These are phyloP conservation scores for Eubucco bourcierii DNA, from an alignment of 2,113 vertebrate species.

Conservation along the genomic window DNA sequence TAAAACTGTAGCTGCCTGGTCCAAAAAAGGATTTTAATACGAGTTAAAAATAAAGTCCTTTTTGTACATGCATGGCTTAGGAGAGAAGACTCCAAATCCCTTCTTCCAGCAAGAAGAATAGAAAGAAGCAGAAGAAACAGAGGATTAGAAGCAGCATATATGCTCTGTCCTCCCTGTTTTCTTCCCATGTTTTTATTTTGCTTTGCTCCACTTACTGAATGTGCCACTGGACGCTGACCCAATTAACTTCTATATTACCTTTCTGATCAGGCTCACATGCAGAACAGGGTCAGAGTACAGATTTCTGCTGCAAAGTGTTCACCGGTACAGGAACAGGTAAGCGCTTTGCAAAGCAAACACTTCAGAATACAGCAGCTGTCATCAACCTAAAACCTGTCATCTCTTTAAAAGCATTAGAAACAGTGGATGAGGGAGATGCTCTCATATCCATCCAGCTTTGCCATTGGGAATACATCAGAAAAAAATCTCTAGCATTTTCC, in stretches of 20 bases:
- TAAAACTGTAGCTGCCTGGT: constrained; percentile 30
- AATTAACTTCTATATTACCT: not conserved
- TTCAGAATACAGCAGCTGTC: not conserved
- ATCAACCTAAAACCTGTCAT: not conserved
- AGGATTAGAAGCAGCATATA: constrained; percentile 43
- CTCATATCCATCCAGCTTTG: not conserved
- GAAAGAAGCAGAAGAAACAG: constrained; percentile 44
- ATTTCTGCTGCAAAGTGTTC: not conserved
- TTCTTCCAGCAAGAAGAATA: constrained; percentile 34
- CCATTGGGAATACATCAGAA: not conserved
- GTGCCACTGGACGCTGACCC: not conserved
- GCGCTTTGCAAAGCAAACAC: not conserved
- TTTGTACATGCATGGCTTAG: constrained; percentile 45
- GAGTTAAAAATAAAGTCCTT: constrained; percentile 63
- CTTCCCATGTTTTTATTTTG: not conserved
- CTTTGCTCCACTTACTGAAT: not conserved
- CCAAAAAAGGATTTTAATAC: constrained; percentile 37
- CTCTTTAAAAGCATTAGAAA: constrained; percentile 56
- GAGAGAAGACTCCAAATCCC: constrained; percentile 50
- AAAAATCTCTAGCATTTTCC: not conserved
- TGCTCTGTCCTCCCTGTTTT: constrained; percentile 20
- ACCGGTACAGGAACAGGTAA: not conserved
- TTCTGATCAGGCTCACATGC: not conserved
- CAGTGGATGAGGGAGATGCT: constrained; percentile 8
- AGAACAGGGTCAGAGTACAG: not conserved